These are phyloP conservation scores for Drosophila quadrilineata DNA, from an alignment of 1,140 invertebrate species.

Conservation along the genomic window DNA sequence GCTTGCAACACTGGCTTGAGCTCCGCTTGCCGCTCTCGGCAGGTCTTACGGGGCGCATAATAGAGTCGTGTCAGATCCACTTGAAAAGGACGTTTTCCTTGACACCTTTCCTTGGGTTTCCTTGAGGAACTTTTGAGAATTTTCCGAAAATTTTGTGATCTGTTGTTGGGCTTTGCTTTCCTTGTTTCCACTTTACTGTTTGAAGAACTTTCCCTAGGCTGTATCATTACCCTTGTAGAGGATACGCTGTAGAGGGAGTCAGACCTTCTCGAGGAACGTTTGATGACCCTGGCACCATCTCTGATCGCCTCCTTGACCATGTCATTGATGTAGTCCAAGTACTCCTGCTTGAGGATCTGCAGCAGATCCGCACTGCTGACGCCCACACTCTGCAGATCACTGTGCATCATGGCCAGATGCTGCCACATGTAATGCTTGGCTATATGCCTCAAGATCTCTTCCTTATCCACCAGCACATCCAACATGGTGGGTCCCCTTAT, in stretches of 20 bases:
- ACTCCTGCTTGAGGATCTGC: constrained; percentile 12
- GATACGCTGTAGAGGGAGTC: too few relatives aligned
- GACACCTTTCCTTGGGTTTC: too few relatives aligned
- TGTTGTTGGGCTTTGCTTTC: neutral
- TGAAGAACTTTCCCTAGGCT: too few relatives aligned
- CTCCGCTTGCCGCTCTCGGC: constrained; percentile 10
- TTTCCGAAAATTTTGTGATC: too few relatives aligned
- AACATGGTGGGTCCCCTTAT: constrained; percentile 22
- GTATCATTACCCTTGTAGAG: too few relatives aligned
- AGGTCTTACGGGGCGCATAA: constrained; percentile 38
- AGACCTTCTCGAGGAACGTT: neutral
- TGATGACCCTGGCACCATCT: neutral
- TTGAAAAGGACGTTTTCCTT: neutral
- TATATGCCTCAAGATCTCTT: neutral
- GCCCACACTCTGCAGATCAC: constrained; percentile 1
- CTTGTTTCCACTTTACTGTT: neutral
- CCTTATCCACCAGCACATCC: neutral
- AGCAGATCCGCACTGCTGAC: neutral
- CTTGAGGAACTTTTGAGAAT: too few relatives aligned
- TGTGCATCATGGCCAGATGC: constrained; percentile 1
- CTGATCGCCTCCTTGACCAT: neutral
- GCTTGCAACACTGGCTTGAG: neutral
- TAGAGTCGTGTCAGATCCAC: constrained; percentile 12
- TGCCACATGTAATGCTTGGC: constrained; percentile 43
- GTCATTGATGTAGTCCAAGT: constrained; percentile 4